Conservation (phyloP, 2,888 invertebrate genomes). For the Amphipoea oculea region DNA sequence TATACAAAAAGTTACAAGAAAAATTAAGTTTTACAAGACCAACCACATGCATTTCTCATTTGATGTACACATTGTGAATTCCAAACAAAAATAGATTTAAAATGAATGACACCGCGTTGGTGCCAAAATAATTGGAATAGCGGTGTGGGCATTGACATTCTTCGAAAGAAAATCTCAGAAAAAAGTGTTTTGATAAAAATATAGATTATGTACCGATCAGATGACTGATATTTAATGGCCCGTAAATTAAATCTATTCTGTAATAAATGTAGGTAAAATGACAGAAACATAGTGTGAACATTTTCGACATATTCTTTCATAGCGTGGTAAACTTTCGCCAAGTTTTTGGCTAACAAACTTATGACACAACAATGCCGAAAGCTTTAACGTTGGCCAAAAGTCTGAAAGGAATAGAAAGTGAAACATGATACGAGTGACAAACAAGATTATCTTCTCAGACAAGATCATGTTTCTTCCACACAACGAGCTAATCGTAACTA, state of each 20-base stretch:
- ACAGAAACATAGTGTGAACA: slow-evolving; percentile 34
- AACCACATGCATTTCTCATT: slow-evolving; percentile 72
- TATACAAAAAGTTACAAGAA: slow-evolving; percentile 48
- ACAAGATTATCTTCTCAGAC: slow-evolving; percentile 19
- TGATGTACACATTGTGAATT: slow-evolving; percentile 79
- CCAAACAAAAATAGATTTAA: slow-evolving; percentile 86
- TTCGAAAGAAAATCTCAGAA: slow-evolving; percentile 70
- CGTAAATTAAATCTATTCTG: slow-evolving; percentile 39
- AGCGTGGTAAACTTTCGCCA: slow-evolving; percentile 40
- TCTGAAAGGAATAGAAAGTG: slow-evolving; percentile 46
- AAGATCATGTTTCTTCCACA: slow-evolving; percentile 20
- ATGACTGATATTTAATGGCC: slow-evolving; percentile 39
- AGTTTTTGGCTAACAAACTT: slow-evolving; percentile 38
- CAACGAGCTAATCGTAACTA: slow-evolving; percentile 15
- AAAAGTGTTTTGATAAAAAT: slow-evolving; percentile 38
- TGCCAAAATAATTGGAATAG: slow-evolving; percentile 89
- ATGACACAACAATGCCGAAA: slow-evolving; percentile 53
- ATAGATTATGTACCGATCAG: slow-evolving; percentile 34
- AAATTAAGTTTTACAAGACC: slow-evolving; percentile 64
- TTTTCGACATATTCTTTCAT: slow-evolving; percentile 4
- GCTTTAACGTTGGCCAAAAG: slow-evolving; percentile 48
- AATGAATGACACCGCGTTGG: slow-evolving; percentile 85
- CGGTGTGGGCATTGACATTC: slow-evolving; percentile 84
- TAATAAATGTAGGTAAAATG: slow-evolving; percentile 18
- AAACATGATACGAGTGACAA: slow-evolving; percentile 41